These are phyloP conservation scores for Calycopis cecrops DNA, from an alignment of 1,140 invertebrate species.

Conservation along the genomic window DNA sequence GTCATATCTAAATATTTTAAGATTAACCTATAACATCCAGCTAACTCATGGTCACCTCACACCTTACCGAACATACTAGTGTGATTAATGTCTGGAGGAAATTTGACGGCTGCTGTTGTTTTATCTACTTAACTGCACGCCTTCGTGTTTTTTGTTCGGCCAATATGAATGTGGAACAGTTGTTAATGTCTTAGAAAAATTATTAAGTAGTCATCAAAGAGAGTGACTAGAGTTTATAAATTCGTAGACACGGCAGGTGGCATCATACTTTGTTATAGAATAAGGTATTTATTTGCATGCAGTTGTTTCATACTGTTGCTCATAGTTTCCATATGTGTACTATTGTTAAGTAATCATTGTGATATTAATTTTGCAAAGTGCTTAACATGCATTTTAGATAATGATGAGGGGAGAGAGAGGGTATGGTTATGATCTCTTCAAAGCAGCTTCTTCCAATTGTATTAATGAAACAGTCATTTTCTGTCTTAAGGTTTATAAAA, in stretches of 20 bases:
- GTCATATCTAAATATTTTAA: neutral
- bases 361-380: no score
- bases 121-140: conserved; percentile 72
- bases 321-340: no score
- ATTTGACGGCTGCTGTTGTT: conserved; percentile 72
- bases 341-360: no score
- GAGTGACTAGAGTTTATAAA: conserved; percentile 22
- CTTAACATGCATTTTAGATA: no score
- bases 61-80: conserved; percentile 59
- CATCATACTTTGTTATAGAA: neutral
- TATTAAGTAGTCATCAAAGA: conserved; percentile 42
- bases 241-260: conserved; percentile 19
- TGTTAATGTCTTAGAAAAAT: conserved; percentile 65
- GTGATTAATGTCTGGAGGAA: conserved; percentile 71
- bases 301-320: no score
- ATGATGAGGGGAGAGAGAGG: no score
- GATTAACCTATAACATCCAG: neutral
- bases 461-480: no score
- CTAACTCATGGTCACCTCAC: conserved; percentile 34
- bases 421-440: no score
- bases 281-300: no score
- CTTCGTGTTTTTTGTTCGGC: conserved; percentile 57
- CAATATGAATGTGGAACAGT: conserved; percentile 61
- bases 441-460: no score
- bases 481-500: no score